Evolutionary conservation across 2,113 vertebrate species (phyloP).

Genomic region (Phodopus roborovskii): DNA sequence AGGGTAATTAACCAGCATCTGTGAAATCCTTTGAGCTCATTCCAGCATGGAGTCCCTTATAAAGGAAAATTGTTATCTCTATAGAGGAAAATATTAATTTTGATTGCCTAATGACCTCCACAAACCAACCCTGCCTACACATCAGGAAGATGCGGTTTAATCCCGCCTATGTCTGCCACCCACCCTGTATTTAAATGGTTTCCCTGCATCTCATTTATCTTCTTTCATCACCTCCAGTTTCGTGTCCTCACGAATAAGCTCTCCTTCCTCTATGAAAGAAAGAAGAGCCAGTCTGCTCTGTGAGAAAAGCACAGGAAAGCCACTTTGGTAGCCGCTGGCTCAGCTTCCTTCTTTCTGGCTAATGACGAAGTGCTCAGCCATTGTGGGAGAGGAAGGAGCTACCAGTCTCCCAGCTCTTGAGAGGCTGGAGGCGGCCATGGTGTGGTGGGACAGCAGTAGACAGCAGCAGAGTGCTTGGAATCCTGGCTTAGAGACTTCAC

Average conservation of each 20-base stretch:
- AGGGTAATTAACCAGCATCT: conserved; percentile 48
- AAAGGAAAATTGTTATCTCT: conserved; percentile 69
- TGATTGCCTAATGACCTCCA: conserved; percentile 36
- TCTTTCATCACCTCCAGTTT: conserved; percentile 48
- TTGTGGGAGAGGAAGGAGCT: not conserved
- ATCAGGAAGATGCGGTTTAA: conserved; percentile 20
- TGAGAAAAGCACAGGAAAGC: not conserved
- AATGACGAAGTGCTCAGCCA: rapidly evolving
- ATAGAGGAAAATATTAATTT: conserved; percentile 66
- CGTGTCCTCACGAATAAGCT: not conserved
- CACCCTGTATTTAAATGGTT: not conserved
- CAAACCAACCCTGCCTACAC: not conserved
- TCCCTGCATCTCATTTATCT: not conserved
- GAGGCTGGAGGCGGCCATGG: not conserved
- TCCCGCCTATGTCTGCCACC: not conserved
- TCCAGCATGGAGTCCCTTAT: conserved; percentile 51
- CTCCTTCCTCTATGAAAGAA: not conserved
- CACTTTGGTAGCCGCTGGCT: not conserved
- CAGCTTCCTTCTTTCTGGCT: not conserved
- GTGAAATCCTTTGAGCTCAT: conserved; percentile 65
- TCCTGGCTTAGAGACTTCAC: not conserved
- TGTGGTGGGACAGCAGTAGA: not conserved
- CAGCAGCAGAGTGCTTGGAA: not conserved
- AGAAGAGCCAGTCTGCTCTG: not conserved
- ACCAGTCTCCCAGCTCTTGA: not conserved